Evolutionary conservation across 2,888 invertebrate species (phyloP).

Genomic region (Marronus borbonicus): DNA sequence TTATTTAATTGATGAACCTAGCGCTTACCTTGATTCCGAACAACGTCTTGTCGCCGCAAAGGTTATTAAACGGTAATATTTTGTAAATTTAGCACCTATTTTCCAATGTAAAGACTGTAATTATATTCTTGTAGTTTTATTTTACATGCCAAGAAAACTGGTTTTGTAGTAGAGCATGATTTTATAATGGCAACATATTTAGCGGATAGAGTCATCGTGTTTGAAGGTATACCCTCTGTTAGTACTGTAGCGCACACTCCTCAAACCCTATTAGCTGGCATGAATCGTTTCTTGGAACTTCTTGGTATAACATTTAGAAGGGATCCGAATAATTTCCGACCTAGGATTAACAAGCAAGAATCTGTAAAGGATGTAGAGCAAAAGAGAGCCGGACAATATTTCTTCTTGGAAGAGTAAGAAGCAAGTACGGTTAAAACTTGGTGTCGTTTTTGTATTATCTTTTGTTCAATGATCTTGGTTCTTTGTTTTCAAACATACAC

Average conservation of each 20-base stretch:
- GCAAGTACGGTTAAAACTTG: conserved; percentile 1
- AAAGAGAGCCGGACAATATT: conserved; percentile 97
- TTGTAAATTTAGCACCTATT: neutral
- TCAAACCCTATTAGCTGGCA: conserved; percentile 94
- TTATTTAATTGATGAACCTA: conserved; percentile 98
- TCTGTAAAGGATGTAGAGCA: conserved; percentile 99
- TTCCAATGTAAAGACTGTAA: neutral
- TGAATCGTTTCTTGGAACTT: conserved; percentile 97
- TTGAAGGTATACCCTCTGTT: conserved; percentile 95
- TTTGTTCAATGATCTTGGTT: conserved; percentile 16
- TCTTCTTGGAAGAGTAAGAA: conserved; percentile 92
- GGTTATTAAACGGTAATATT: conserved; percentile 91
- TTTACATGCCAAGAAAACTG: conserved; percentile 98
- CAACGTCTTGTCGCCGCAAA: conserved; percentile 99
- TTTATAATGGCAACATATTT: conserved; percentile 99
- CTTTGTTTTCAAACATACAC: conserved; percentile 23
- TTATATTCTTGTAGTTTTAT: conserved; percentile 80
- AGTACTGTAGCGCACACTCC: conserved; percentile 92
- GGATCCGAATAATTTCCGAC: conserved; percentile 98
- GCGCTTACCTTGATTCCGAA: conserved; percentile 99
- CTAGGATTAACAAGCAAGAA: conserved; percentile 96
- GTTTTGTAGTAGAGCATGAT: conserved; percentile 99
- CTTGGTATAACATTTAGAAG: conserved; percentile 98
- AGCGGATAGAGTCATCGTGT: conserved; percentile 98
- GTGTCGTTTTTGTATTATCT: conserved; percentile 17